phyloP scores from a whole-genome alignment of 2,113 vertebrate genomes.

The Salvelinus alpinus region DNA sequence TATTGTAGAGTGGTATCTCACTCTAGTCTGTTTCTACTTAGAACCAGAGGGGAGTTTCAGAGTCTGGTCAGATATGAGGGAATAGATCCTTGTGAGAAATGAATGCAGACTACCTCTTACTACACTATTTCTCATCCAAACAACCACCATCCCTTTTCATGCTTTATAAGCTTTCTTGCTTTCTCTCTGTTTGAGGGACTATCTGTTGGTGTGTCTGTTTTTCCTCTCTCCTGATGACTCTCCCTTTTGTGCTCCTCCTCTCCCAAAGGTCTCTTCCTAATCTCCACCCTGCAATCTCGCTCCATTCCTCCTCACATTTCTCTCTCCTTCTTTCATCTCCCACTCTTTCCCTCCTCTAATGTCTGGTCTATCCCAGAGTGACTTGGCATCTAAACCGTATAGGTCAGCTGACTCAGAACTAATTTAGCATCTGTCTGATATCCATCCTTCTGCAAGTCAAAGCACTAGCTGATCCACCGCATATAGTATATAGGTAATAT shows the following conservation, averaged over 20 bases:
- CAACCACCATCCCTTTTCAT: too few relatives aligned
- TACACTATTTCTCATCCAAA: too few relatives aligned
- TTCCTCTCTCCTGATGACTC: too few relatives aligned
- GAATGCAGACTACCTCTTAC: too few relatives aligned
- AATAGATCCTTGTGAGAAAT: too few relatives aligned
- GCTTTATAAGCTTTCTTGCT: too few relatives aligned
- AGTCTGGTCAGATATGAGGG: too few relatives aligned
- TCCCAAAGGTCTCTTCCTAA: too few relatives aligned
- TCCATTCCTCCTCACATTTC: neutral
- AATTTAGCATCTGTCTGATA: constrained; percentile 39
- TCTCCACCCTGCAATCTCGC: constrained; percentile 1
- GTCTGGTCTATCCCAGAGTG: neutral
- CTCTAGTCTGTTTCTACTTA: neutral
- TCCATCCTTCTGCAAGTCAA: constrained; percentile 49
- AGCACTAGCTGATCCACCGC: constrained; percentile 61
- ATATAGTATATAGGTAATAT: constrained; percentile 48
- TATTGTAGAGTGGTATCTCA: too few relatives aligned
- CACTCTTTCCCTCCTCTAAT: neutral
- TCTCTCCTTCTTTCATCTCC: neutral
- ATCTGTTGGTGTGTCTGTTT: too few relatives aligned
- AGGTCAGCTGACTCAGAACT: constrained; percentile 14
- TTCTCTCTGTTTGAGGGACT: too few relatives aligned
- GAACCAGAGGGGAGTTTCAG: neutral
- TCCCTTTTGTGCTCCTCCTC: neutral
- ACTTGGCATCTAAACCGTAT: constrained; percentile 12